phyloP scores from a whole-genome alignment of 2,888 invertebrate genomes.

The Orthonevra nobilis region DNA sequence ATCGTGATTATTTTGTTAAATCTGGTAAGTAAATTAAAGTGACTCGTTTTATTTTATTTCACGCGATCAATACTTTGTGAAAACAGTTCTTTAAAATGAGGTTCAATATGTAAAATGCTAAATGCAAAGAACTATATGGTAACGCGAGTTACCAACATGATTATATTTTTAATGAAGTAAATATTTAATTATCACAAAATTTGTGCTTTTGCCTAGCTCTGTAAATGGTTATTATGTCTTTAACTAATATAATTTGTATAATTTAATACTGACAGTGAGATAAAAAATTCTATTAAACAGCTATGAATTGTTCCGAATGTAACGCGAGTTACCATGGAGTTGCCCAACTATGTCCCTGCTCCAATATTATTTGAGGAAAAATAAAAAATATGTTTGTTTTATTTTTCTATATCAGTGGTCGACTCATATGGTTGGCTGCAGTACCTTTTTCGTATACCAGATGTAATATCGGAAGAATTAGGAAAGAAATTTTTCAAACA shows the following conservation, averaged over 20 bases:
- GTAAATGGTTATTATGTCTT: not conserved
- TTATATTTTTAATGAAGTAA: not conserved
- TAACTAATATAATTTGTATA: not conserved
- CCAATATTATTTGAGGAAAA: too few species aligned
- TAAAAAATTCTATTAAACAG: not conserved
- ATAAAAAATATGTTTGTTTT: too few species aligned
- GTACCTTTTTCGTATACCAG: too few species aligned
- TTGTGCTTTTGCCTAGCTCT: too few species aligned
- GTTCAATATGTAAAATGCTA: not conserved
- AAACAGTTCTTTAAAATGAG: not conserved
- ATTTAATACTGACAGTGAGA: not conserved
- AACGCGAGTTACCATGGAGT: not conserved
- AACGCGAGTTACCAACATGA: not conserved
- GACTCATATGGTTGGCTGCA: too few species aligned
- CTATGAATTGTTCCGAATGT: not conserved
- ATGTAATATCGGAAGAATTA: too few species aligned
- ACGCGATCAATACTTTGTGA: not conserved
- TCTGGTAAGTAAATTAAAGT: too few species aligned
- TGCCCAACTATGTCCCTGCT: too few species aligned
- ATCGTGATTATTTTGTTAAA: too few species aligned
- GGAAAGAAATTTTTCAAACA: too few species aligned
- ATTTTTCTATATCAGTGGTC: too few species aligned
- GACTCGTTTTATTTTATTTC: not conserved
- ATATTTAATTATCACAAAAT: not conserved
- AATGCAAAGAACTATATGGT: not conserved